Evolutionary conservation across 2,113 vertebrate species (phyloP).

Genomic region (Seriola aureovittata): DNA sequence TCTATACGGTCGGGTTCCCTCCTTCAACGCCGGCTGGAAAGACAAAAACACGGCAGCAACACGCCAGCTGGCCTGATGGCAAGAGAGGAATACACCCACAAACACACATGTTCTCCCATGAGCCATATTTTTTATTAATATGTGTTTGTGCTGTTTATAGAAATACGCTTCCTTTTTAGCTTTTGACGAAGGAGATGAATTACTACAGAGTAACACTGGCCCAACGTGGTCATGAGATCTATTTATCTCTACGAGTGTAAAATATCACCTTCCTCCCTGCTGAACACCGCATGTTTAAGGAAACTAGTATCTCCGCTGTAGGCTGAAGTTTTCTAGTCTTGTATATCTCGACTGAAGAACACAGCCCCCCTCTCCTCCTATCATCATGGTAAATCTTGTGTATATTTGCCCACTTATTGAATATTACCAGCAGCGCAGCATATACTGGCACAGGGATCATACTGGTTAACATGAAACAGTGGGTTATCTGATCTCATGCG

Average conservation of each 20-base stretch:
- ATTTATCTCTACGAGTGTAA: conserved; percentile 11
- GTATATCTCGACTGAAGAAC: background rate
- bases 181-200: conserved; percentile 58
- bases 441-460: conserved; percentile 57
- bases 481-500: conserved; percentile 53
- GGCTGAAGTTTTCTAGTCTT: background rate
- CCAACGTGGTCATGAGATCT: background rate
- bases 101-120: conserved; percentile 42
- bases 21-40: background rate
- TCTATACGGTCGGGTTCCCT: conserved; percentile 7
- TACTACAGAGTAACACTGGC: conserved; percentile 19
- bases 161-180: conserved; percentile 46
- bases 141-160: conserved; percentile 48
- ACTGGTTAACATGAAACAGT: conserved; percentile 47
- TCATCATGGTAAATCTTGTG: conserved; percentile 49
- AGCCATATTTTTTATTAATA: conserved; percentile 36
- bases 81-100: conserved; percentile 26
- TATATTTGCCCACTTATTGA: conserved; percentile 68
- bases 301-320: conserved; percentile 4
- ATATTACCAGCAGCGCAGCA: conserved; percentile 47
- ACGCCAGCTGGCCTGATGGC: conserved; percentile 52
- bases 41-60: conserved; percentile 24
- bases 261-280: conserved; percentile 9
- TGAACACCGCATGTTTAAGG: conserved; percentile 29
- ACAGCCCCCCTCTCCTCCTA: conserved; percentile 21